Conservation (phyloP, 2,113 vertebrate genomes). For the Nibea coibor region DNA sequence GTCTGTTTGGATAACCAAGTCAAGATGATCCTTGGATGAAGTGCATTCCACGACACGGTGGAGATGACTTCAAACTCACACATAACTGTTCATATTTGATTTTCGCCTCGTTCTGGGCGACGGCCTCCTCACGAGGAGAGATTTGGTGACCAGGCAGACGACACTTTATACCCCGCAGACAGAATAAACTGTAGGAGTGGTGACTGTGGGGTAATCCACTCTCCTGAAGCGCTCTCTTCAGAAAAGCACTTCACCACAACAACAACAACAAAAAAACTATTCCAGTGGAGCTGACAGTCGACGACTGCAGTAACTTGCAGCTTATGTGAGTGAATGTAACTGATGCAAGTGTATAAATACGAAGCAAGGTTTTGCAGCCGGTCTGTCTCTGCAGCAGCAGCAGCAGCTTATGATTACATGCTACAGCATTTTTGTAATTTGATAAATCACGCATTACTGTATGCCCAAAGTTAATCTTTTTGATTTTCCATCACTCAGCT, state of each 20-base stretch:
- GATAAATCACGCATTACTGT: slow-evolving; percentile 30
- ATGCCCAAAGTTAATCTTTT: slow-evolving; percentile 40
- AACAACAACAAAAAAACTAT: slow-evolving; percentile 8
- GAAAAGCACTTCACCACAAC: slow-evolving; percentile 61
- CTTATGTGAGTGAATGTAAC: slow-evolving; percentile 19
- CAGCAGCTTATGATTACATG: slow-evolving; percentile 28
- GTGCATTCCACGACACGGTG: slow-evolving; percentile 13
- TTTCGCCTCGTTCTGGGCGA: slow-evolving; percentile 17
- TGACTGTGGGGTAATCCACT: slow-evolving; percentile 67
- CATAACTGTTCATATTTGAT: slow-evolving; percentile 40
- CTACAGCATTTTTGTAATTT: slow-evolving; percentile 44
- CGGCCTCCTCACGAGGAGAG: slow-evolving; percentile 46
- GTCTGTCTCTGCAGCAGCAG: slow-evolving; percentile 21
- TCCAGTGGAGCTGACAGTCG: slow-evolving; percentile 31
- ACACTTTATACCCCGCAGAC: slow-evolving; percentile 57
- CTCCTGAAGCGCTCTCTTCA: slow-evolving; percentile 72
- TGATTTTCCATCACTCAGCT: slow-evolving; percentile 40
- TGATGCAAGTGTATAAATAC: slow-evolving; percentile 19
- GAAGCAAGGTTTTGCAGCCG: slow-evolving; percentile 2
- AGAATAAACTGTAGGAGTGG: slow-evolving; percentile 53
- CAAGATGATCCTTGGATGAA: slow-evolving; percentile 18
- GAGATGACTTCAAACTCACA: slow-evolving; percentile 39
- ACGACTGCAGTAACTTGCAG: slow-evolving; percentile 32
- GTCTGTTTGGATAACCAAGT: slow-evolving; percentile 40
- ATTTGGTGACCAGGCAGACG: slow-evolving; percentile 55